phyloP scores from a whole-genome alignment of 1,140 invertebrate species.

The Pemphigus obesinymphae region DNA sequence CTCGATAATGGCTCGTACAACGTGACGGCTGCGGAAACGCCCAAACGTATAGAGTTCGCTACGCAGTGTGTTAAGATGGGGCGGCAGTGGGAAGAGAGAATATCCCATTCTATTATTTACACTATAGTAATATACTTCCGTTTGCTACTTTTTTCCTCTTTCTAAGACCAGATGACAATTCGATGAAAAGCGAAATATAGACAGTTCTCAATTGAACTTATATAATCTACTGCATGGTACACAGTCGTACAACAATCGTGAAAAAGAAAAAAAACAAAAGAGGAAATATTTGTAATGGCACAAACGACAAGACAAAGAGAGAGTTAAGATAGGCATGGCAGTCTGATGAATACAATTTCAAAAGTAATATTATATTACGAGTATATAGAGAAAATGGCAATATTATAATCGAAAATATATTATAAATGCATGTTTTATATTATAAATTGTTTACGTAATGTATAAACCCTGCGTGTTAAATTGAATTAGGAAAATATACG shows the following conservation, averaged over 20 bases:
- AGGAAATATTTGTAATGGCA: background rate
- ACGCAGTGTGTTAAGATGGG: background rate
- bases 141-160: background rate
- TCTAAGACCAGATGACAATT: background rate
- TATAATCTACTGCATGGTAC: background rate
- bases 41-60: background rate
- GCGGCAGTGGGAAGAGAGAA: background rate
- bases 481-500: too few relatives aligned
- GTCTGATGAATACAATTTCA: too few relatives aligned
- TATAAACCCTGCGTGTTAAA: too few relatives aligned
- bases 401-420: too few relatives aligned
- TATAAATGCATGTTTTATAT: too few relatives aligned
- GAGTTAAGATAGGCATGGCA: background rate
- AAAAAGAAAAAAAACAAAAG: background rate
- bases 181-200: background rate
- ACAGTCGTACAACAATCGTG: background rate
- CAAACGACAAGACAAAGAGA: background rate
- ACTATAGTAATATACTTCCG: slow-evolving; percentile 21
- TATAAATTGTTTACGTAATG: too few relatives aligned
- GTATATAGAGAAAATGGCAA: too few relatives aligned
- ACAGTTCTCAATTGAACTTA: background rate
- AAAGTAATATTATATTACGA: too few relatives aligned
- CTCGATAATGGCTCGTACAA: background rate
- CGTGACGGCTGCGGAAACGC: slow-evolving; percentile 16
- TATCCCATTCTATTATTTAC: slow-evolving; percentile 5